Base-by-base conservation (phyloP, 2,113 vertebrate genomes). In the Clarias macrocephalus region DNA sequence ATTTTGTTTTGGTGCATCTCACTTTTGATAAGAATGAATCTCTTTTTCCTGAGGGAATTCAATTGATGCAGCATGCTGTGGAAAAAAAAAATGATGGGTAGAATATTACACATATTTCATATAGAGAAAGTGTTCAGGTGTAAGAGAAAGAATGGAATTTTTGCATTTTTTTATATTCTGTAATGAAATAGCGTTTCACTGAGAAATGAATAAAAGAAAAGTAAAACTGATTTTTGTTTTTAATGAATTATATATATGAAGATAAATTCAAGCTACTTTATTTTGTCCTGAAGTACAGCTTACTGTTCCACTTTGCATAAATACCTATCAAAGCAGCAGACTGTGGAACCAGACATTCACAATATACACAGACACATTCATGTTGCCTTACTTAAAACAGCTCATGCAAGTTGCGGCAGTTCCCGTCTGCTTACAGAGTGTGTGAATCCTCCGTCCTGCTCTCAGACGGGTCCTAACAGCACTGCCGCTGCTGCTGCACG, bases 391-490 rank as follows among this genome's bases (percentile, higher is more conserved):
- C 30, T 37, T n/a, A 48, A 52, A 86, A 37, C 76, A 60, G 52
- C 28, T 9, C 33, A 19, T 66, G 42, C 82, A 28, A 23, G 81
- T 82, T 72, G 63, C 25, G 60, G 68, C 37, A 63, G 52, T 59
- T 75, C 72, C 80, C 25, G n/a, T 63, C 42, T 63, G 54, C 13
- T 76, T 72, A 3, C 73, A 52, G 86, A 81, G 73, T 30, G 62
- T 76, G 16, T 85, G 77, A 56, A 21, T 85, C 59, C n/a, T 80
- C 83, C 80, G 42, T 54, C 48, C 68, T 81, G 21, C 65, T 82
- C 28, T 82, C 57, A 82, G 83, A 85, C 86, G 48, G 81, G 89
- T 84, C 89, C 70, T 25, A 77, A 87, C 88, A 86, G 33, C 80
- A 89, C 88, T 59, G 13, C 84, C 30, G 28, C 81, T 56, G 85